Evolutionary conservation across 2,797 vertebrate species (phyloP).

Genomic region (Pogoniulus pusillus): DNA sequence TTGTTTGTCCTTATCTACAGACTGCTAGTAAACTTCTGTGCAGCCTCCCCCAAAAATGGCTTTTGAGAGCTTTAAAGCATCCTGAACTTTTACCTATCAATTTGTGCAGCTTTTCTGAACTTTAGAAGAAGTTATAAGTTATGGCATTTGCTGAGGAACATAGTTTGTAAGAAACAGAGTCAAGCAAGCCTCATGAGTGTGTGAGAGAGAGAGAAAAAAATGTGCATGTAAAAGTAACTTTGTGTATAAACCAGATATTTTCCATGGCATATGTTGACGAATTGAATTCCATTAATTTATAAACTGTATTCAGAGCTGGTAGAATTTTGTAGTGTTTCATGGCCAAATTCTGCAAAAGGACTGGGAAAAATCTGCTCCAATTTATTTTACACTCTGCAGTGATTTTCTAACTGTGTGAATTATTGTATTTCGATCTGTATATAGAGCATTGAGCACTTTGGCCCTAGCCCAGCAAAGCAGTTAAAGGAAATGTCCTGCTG

Average conservation of each 20-base stretch:
- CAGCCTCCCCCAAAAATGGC: constrained; percentile 5
- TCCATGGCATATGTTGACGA: constrained; percentile 30
- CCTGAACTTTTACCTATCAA: constrained; percentile 38
- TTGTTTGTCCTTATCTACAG: constrained; percentile 50
- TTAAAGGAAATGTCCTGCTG: constrained; percentile 64
- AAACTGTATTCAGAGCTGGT: constrained; percentile 38
- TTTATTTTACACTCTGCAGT: constrained; percentile 40
- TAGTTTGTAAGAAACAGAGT: not conserved
- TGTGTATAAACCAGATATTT: constrained; percentile 48
- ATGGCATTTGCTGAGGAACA: constrained; percentile 26
- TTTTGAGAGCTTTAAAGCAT: constrained; percentile 41
- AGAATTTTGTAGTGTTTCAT: constrained; percentile 24
- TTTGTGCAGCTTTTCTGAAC: constrained; percentile 36
- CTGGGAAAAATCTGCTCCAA: constrained; percentile 52
- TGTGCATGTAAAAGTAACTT: constrained; percentile 27
- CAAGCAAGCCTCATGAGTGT: not conserved
- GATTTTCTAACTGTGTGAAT: constrained; percentile 46
- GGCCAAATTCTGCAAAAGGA: constrained; percentile 17
- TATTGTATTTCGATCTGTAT: constrained; percentile 57
- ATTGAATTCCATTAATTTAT: constrained; percentile 61
- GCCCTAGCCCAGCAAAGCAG: constrained; percentile 50
- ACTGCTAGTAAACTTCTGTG: constrained; percentile 27
- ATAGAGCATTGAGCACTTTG: constrained; percentile 25
- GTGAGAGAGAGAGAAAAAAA: not conserved
- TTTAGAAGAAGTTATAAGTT: not conserved